Evolutionary conservation across 1,140 invertebrate species (phyloP).

Genomic region (Drepana arcuata): DNA sequence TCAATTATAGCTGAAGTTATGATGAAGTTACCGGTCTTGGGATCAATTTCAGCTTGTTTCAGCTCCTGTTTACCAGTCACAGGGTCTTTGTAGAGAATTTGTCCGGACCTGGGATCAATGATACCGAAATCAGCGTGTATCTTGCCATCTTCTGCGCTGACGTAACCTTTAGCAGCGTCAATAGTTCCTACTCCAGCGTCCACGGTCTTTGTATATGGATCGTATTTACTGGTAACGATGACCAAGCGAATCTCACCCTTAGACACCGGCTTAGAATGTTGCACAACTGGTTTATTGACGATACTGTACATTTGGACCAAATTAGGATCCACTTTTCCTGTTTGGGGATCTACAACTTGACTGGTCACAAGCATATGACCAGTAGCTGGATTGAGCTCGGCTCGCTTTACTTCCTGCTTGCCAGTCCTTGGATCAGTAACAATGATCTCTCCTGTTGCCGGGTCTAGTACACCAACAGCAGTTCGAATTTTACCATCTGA

Average conservation of each 20-base stretch:
- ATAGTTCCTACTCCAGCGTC: conserved; percentile 71
- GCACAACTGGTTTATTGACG: conserved; percentile 69
- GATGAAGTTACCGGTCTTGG: conserved; percentile 71
- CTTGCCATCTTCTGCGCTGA: conserved; percentile 73
- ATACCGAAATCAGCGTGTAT: conserved; percentile 76
- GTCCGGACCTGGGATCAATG: conserved; percentile 73
- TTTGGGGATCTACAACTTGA: conserved; percentile 75
- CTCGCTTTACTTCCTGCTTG: conserved; percentile 68
- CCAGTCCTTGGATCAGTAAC: conserved; percentile 69
- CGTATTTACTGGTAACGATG: conserved; percentile 72
- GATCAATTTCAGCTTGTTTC: conserved; percentile 73
- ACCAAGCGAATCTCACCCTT: conserved; percentile 72
- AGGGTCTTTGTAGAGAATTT: conserved; percentile 71
- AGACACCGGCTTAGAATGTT: conserved; percentile 59
- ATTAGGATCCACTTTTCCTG: conserved; percentile 74
- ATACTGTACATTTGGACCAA: conserved; percentile 73
- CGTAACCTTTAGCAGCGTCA: conserved; percentile 71
- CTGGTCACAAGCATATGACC: conserved; percentile 74
- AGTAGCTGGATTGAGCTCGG: conserved; percentile 71
- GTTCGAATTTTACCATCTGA: conserved; percentile 70
- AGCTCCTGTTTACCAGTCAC: conserved; percentile 73
- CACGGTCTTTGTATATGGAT: conserved; percentile 72
- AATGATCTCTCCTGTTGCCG: conserved; percentile 70
- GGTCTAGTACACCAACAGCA: conserved; percentile 72
- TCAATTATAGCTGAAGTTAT: conserved; percentile 72